Base-by-base conservation (phyloP, 2,888 invertebrate genomes). In the Drosophila prolongata region DNA sequence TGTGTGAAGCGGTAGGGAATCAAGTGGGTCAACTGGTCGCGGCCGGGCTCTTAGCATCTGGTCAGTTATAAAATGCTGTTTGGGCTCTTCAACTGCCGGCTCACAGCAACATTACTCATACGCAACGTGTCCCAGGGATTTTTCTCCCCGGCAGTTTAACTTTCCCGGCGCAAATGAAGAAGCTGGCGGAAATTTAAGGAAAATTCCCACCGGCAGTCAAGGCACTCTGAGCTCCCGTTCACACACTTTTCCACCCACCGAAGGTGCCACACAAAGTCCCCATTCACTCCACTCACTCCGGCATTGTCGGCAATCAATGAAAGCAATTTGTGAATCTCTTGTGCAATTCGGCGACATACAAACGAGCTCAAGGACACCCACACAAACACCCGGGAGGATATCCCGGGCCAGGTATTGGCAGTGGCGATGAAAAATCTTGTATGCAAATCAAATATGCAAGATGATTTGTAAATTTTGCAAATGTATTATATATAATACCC, bases 371-470 rank as follows among this genome's bases (percentile, higher is more conserved):
- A 75, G 75, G 75, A 80, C 54, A 47, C 66, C 64, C 69, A 24
- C 49, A 60, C 27, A 37, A 34, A 8, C 42, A 65, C 57, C 55
- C 11, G 46, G 13, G 38, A 47, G 53, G 38, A 67, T 46, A 8
- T 40, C 55, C 30, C 30, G 8, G 38, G 6, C 57, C 55, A 68
- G 59, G 67, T 65, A 79, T 72, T 69, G 77, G 52, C 71, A 74
- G 66, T 59, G 62, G 57, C 64, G 61, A 56, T 66, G 62, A 66
- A 72, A 66, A 68, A 65, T 65, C 70, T 59, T 74, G 67, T 74
- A 86, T 87, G 87, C 78, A 89, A 89, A 89, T 89, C 81, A 81
- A 85, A 83, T 80, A 80, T 82, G 80, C 77, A 78, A 75, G 76
- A 86, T 80, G 87, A 88, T 87, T 89, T 89, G 89, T 78, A 79